Conservation (phyloP, 1,140 invertebrate genomes). For the Scaptodrosophila lebanonensis region DNA sequence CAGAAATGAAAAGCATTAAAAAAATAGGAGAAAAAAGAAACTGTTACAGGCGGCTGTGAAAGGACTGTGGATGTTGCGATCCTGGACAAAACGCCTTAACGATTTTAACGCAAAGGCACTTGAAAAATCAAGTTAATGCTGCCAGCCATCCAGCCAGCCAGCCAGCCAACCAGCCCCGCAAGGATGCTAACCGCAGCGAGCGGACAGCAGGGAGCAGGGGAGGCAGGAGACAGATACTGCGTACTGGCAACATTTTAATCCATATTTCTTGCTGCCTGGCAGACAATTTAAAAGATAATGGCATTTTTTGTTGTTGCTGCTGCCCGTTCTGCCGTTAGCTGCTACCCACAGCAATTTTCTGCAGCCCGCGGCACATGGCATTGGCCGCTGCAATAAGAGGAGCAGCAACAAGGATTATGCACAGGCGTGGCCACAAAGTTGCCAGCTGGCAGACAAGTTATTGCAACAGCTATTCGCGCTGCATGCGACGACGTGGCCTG, state of each 20-base stretch:
- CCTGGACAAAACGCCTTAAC: conserved; percentile 48
- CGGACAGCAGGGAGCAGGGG: conserved; percentile 9
- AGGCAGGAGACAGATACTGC: conserved; percentile 29
- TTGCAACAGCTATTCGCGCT: conserved; percentile 59
- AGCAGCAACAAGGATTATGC: background rate
- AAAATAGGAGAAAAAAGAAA: conserved; percentile 24
- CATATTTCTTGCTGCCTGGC: conserved; percentile 67
- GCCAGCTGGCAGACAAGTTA: conserved; percentile 40
- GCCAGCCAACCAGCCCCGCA: no score
- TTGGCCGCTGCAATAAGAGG: conserved; percentile 23
- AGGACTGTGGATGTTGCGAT: conserved; percentile 1
- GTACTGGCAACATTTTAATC: conserved; percentile 67
- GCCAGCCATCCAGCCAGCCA: conserved; percentile 2
- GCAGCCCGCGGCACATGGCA: conserved; percentile 31
- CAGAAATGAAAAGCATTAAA: conserved; percentile 50
- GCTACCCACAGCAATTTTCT: background rate
- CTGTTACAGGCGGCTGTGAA: conserved; percentile 40
- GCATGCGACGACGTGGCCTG: conserved; percentile 47
- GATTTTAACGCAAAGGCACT: conserved; percentile 64
- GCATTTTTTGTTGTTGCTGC: conserved; percentile 39
- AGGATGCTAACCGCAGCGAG: no score
- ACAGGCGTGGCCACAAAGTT: conserved; percentile 6
- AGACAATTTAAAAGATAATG: conserved; percentile 74
- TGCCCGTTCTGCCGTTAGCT: conserved; percentile 11
- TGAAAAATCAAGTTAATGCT: conserved; percentile 71